Conservation (phyloP, 35 echinoderm and acorn worm genomes). For the Amphiura filiformis region DNA sequence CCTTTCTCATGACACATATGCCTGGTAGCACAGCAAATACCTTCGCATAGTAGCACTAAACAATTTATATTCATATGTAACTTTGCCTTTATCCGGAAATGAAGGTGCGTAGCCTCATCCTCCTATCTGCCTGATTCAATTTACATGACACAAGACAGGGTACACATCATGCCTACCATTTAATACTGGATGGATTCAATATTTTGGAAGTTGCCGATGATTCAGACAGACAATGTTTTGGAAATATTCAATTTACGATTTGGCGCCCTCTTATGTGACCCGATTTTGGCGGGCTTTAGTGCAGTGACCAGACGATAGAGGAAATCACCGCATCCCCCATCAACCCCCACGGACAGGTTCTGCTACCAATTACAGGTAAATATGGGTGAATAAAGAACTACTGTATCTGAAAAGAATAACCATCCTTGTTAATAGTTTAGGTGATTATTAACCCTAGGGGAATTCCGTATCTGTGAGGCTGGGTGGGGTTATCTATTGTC, state of each 20-base stretch:
- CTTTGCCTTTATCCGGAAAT: not conserved
- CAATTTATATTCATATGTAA: too few relatives aligned
- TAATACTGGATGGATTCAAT: not conserved
- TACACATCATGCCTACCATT: not conserved
- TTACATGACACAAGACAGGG: conserved; percentile 1
- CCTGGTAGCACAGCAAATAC: too few relatives aligned
- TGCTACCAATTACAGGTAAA: not conserved
- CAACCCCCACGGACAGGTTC: not conserved
- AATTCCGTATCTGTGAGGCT: not conserved
- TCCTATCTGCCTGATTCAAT: not conserved
- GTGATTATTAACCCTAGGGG: not conserved
- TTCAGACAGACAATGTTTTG: not conserved
- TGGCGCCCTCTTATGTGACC: not conserved
- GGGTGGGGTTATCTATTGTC: not conserved
- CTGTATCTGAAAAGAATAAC: too few relatives aligned
- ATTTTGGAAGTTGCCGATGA: not conserved
- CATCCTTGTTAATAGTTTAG: not conserved
- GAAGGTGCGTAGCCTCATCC: not conserved
- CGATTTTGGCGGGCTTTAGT: not conserved
- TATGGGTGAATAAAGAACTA: too few relatives aligned
- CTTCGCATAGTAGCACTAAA: too few relatives aligned
- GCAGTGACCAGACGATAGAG: not conserved
- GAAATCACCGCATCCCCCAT: not conserved
- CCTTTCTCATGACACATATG: too few relatives aligned
- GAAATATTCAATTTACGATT: conserved; percentile 1